Evolutionary conservation across 2,888 invertebrate genomes (phyloP).

Genomic region (Euphydryas editha): DNA sequence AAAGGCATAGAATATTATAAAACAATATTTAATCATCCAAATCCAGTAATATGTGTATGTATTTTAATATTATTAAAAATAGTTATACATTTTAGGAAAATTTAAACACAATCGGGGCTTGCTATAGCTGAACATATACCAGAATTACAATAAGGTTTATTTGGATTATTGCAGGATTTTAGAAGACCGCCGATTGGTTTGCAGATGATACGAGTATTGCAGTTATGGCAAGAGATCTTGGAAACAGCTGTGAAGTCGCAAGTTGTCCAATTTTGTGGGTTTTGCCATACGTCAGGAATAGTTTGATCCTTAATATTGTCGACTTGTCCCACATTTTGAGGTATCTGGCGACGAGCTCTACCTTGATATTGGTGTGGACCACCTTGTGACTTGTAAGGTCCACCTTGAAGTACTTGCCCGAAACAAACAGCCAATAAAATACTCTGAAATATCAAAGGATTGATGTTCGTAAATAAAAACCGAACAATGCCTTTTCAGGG

Average conservation of each 20-base stretch:
- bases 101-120: conserved; percentile 51
- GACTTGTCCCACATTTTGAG: conserved; percentile 15
- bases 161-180: conserved; percentile 50
- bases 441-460: conserved; percentile 25
- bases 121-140: conserved; percentile 60
- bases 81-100: background rate
- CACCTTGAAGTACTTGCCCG: conserved; percentile 41
- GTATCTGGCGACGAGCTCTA: conserved; percentile 43
- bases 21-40: background rate
- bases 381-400: conserved; percentile 36
- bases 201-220: conserved; percentile 45
- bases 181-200: conserved; percentile 59
- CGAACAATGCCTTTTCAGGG: conserved; percentile 11
- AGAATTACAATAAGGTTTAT: conserved; percentile 59
- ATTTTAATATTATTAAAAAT: background rate
- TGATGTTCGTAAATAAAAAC: conserved; percentile 10
- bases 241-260: conserved; percentile 28
- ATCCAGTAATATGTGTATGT: too few species aligned
- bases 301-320: background rate
- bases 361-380: conserved; percentile 40
- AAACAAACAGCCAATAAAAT: conserved; percentile 20
- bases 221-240: conserved; percentile 36
- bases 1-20: too few species aligned
- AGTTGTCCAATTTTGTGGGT: conserved; percentile 32
- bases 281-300: background rate